Evolutionary conservation across 2,888 invertebrate species (phyloP).

Genomic region (Megaustenia siamemsis): DNA sequence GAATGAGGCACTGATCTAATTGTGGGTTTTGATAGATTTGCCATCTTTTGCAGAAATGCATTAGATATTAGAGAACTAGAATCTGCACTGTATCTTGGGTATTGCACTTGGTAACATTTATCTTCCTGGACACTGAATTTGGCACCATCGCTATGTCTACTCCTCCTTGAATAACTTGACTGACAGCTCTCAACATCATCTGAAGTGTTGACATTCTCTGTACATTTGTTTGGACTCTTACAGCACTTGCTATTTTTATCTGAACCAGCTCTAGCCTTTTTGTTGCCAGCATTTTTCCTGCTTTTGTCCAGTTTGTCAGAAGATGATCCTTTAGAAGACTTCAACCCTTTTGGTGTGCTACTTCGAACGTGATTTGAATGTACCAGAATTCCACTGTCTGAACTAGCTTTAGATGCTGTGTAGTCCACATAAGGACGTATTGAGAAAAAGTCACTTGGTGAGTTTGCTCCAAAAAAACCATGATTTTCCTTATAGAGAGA

Average conservation of each 20-base stretch:
- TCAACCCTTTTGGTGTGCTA: not conserved
- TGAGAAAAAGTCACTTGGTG: constrained; percentile 30
- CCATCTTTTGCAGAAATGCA: constrained; percentile 39
- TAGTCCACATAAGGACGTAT: constrained; percentile 24
- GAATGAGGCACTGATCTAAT: not conserved
- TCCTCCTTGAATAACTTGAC: not conserved
- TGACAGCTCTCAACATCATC: not conserved
- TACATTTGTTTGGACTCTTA: not conserved
- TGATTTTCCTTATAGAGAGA: not conserved
- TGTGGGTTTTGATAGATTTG: not conserved
- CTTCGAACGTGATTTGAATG: not conserved
- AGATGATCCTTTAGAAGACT: not conserved
- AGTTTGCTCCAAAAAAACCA: constrained; percentile 18
- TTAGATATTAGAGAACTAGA: constrained; percentile 7
- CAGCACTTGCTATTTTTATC: not conserved
- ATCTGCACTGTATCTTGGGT: constrained; percentile 31
- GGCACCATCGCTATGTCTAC: constrained; percentile 16
- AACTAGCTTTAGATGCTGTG: constrained; percentile 1
- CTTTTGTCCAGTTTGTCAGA: constrained; percentile 10
- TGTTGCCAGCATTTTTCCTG: not conserved
- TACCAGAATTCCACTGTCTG: constrained; percentile 21
- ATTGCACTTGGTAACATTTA: not conserved
- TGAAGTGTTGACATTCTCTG: not conserved
- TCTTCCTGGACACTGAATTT: constrained; percentile 12
- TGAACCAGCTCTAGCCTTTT: not conserved